Evolutionary conservation across 2,888 invertebrate species (phyloP), one percentile per base, ranked within the genome.

Genomic region (Clistopyga incitator): DNA sequence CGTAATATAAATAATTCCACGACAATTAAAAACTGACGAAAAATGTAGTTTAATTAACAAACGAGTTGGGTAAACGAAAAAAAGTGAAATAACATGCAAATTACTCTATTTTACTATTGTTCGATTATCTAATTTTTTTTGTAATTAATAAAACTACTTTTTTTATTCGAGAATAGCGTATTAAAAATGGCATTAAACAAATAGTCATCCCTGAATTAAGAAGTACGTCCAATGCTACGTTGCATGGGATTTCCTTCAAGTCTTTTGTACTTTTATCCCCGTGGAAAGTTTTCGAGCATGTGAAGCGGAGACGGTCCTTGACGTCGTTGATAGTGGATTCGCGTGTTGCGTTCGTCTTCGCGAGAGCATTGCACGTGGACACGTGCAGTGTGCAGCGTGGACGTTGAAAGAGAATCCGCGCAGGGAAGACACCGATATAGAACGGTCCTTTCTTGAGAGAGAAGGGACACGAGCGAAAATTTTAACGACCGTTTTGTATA

Each of bases 261-360:
- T 10, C 50, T 20, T 52, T 10, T 25, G 20, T 38, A 15, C 15
- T 61, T n/a, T n/a, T n/a, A n/a, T n/a, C 11, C 29, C 18, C 23
- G 67, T 75, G 80, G 75, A 80, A 75, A 80, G 74, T 38, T 80
- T 80, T 74, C 59, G 65, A 71, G 23, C 59, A 50, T 25, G 80
- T 74, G 59, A 75, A 80, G 74, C 68, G 20, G 74, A 52, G 38
- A 74, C 68, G 67, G 80, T 74, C 79, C 65, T 38, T 72, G 68
- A 52, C 68, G 59, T 80, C 68, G 68, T 74, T 74, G 61, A 65
- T 52, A 80, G n/a, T 45, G 47, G 56, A 79, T 79, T 78, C 50
- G 78, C 71, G 50, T 18, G 52, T 52, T 65, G 56, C 20, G 11
- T 50, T n/a, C 2, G 56, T 25, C 20, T 52, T n/a, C n/a, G 45